Percentiles rank a stretch among this genome's conserved stretches.
These are phyloP conservation scores for Protodeltote pygarga DNA, from an alignment of 2,888 invertebrate species.

Conservation along the genomic window DNA sequence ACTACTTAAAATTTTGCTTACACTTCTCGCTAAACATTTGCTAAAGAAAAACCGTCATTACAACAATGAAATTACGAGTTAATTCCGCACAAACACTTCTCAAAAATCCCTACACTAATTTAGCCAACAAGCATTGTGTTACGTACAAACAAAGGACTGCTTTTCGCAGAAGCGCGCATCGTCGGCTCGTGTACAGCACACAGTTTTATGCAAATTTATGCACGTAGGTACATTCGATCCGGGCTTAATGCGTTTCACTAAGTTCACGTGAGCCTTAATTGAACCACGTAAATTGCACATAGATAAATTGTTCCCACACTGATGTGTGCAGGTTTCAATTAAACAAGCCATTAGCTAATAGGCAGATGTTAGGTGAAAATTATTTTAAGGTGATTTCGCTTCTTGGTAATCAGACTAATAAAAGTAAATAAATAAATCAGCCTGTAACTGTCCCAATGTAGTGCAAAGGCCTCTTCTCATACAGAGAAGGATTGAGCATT, in stretches of 20 bases:
- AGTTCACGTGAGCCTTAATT: constrained; percentile 41
- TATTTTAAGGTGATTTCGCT: no score
- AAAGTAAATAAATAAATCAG: no score
- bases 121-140: constrained; percentile 28
- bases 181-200: constrained; percentile 38
- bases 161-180: constrained; percentile 63
- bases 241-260: constrained; percentile 35
- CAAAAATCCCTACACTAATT: background rate
- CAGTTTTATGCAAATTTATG: constrained; percentile 60
- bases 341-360: constrained; percentile 22
- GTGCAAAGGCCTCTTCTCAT: no score
- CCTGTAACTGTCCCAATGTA: no score
- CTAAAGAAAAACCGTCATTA: no score
- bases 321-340: constrained; percentile 25
- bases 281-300: constrained; percentile 35
- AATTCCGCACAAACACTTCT: no score
- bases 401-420: no score
- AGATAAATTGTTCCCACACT: constrained; percentile 15
- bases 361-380: no score
- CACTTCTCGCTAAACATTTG: no score
- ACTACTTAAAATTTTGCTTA: no score
- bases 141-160: constrained; percentile 56
- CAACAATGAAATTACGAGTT: no score
- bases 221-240: constrained; percentile 42
- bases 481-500: no score